Evolutionary conservation across 2,113 vertebrate genomes (phyloP).

Genomic region (Gasterosteus nipponicus): DNA sequence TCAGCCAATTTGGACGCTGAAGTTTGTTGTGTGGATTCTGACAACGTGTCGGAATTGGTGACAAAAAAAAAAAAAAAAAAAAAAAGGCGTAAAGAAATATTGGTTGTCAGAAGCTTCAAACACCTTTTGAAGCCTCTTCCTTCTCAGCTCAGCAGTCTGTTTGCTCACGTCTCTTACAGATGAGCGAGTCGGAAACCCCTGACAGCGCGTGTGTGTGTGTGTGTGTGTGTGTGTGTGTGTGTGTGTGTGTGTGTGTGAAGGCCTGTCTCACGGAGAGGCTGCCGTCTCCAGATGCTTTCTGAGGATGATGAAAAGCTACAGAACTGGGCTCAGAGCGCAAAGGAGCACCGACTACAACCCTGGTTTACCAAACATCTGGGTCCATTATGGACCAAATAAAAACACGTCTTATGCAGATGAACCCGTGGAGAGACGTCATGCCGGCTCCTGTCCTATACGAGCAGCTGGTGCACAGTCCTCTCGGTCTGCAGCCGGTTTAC

Average conservation of each 20-base stretch:
- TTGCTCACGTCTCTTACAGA: slow-evolving; percentile 38
- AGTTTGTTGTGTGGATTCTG: not conserved
- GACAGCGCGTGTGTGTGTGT: slow-evolving; percentile 7
- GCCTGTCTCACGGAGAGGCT: slow-evolving; percentile 24
- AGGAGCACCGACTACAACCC: not conserved
- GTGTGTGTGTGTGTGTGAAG: slow-evolving; percentile 8
- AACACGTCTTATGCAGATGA: not conserved
- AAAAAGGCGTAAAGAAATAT: not conserved
- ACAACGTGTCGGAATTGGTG: not conserved
- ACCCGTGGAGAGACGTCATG: not conserved
- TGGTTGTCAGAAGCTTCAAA: not conserved
- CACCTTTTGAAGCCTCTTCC: not conserved
- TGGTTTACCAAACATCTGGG: not conserved
- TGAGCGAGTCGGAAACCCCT: slow-evolving; percentile 30
- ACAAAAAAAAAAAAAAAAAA: no score
- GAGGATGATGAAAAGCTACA: slow-evolving; percentile 57
- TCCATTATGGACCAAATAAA: slow-evolving; percentile 4
- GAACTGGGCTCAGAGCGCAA: slow-evolving; percentile 14
- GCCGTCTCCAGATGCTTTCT: slow-evolving; percentile 40
- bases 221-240: slow-evolving; percentile 22
- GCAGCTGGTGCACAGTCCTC: not conserved
- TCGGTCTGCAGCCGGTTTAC: slow-evolving; percentile 2
- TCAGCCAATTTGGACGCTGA: not conserved
- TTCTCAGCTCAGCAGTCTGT: slow-evolving; percentile 35
- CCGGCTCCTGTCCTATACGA: not conserved